A percentile compares a stretch with the other conserved stretches of the same genome.
phyloP scores from a whole-genome alignment of 2,888 invertebrate species.

The Lycophotia porphyrea region DNA sequence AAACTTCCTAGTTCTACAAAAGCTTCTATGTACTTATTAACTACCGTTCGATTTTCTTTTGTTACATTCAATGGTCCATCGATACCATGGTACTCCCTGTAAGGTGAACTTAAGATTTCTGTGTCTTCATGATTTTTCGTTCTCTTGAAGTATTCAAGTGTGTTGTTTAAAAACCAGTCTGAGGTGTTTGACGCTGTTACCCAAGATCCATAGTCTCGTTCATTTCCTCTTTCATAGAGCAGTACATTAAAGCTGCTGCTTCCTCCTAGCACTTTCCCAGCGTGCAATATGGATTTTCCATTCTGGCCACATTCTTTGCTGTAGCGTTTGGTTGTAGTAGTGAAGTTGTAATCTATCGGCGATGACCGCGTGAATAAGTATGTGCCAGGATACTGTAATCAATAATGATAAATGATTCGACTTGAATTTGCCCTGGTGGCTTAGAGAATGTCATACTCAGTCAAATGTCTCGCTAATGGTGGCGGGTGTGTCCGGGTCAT shows the following conservation, averaged over 20 bases:
- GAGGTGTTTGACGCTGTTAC: constrained; percentile 17
- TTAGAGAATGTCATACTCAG: no score
- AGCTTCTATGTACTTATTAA: constrained; percentile 1
- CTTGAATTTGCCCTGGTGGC: no score
- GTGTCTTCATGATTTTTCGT: constrained; percentile 31
- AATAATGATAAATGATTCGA: no score
- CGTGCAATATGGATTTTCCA: not conserved
- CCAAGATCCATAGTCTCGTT: constrained; percentile 30
- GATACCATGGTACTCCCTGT: constrained; percentile 18
- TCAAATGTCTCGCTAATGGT: no score
- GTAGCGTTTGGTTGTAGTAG: not conserved
- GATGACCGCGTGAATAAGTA: constrained; percentile 1
- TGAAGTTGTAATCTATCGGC: constrained; percentile 18
- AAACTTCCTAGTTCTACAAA: constrained; percentile 15
- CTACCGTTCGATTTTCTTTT: constrained; percentile 18
- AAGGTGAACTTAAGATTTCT: constrained; percentile 10
- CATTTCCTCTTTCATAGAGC: constrained; percentile 18
- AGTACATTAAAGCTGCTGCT: constrained; percentile 22
- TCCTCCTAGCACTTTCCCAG: constrained; percentile 40
- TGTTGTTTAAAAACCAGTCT: constrained; percentile 23
- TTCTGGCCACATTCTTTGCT: constrained; percentile 13
- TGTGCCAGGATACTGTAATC: constrained; percentile 8
- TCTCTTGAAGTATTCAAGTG: constrained; percentile 30
- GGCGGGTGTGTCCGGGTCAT: no score
- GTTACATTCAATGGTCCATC: constrained; percentile 25